Evolutionary conservation across 2,888 invertebrate genomes (phyloP), one percentile per base, ranked within the genome.

Genomic region (Sesia apiformis): DNA sequence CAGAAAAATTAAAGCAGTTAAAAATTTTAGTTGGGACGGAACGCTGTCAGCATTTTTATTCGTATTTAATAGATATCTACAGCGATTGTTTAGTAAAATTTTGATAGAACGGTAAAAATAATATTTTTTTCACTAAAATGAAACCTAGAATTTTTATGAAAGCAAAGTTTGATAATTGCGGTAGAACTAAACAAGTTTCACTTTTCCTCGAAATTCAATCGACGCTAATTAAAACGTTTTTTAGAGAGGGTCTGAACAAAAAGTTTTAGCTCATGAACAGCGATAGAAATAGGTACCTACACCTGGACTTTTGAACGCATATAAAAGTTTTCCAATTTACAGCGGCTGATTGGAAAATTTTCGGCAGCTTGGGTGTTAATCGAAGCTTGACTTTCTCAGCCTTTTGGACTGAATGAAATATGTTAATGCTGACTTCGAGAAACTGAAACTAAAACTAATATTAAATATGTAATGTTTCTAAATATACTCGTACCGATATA

Each of bases 251-350:
- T 53, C 50, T 60, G 75, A 76, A 77, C 80, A 84, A 85, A 87
- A 86, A 82, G 73, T 85, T 81, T 67, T 65, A 60, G 63, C 61
- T 67, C 64, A 72, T 70, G 68, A 70, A 62, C 72, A 70, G 69
- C 84, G 79, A 78, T 84, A 84, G 85, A 84, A 87, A 85, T 59
- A 59, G 65, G 63, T 84, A 85, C 79, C 83, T 84, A 85, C 80
- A 84, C 88, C 88, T 87, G 87, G 87, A 85, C 86, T 84, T 84
- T 85, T 77, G 80, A 84, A 84, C 83, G 86, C 79, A 88, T 84
- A 88, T 87, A 88, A 88, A 88, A 88, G 84, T 88, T 89, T 88
- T 88, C 89, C 86, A 88, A 89, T 88, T 88, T 89, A 87, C 81
- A 81, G 81, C 72, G 79, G 82, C 78, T 87, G 87, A 88, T 88